These are phyloP conservation scores for Pedionomus torquatus DNA, from an alignment of 2,113 vertebrate genomes.

Conservation along the genomic window DNA sequence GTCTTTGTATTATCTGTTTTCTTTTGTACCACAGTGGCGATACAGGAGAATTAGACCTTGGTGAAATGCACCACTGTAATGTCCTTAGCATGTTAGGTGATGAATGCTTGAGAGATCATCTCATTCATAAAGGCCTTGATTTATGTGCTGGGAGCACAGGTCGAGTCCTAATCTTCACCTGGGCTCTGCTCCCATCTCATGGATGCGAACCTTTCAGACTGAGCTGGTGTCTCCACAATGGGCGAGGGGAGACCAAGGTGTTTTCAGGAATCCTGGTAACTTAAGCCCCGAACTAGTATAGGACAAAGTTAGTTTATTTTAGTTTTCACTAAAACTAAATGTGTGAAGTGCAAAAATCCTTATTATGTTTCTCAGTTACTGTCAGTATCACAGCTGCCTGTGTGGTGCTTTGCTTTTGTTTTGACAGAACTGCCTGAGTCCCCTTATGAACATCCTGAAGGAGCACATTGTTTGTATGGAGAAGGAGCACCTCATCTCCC, in stretches of 20 bases:
- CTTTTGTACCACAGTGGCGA: neutral
- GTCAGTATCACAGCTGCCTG: neutral
- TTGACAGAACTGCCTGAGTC: conserved; percentile 79
- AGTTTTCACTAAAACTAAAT: neutral
- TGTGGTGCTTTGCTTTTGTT: conserved; percentile 1
- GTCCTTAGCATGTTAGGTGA: neutral
- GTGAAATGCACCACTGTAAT: neutral
- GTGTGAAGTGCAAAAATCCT: neutral
- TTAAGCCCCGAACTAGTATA: neutral
- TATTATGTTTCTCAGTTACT: neutral
- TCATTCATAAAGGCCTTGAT: neutral
- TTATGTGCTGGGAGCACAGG: neutral
- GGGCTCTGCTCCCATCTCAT: neutral
- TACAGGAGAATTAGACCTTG: neutral
- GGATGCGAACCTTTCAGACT: neutral
- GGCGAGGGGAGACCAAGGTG: neutral
- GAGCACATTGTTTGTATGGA: conserved; percentile 88
- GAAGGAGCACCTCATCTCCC: conserved; percentile 82
- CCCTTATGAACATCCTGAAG: conserved; percentile 88
- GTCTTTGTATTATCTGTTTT: neutral
- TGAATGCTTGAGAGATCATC: neutral
- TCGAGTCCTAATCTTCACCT: neutral
- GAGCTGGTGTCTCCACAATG: neutral
- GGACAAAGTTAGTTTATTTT: neutral
- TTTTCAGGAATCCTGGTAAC: neutral